phyloP scores from a whole-genome alignment of 2,888 invertebrate genomes.

The Patella pellucida region DNA sequence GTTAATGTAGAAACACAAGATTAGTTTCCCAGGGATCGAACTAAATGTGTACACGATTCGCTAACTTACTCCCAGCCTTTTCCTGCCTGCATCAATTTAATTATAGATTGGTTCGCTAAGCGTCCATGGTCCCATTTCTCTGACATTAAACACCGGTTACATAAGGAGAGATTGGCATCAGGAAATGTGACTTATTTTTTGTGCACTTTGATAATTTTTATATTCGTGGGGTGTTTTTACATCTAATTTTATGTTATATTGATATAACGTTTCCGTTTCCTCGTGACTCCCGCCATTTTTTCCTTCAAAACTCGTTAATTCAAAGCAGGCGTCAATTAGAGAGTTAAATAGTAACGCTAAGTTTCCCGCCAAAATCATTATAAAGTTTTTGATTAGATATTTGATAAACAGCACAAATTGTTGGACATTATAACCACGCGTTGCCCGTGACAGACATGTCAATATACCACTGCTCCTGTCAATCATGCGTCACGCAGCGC shows the following conservation, averaged over 20 bases:
- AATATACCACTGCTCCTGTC: background rate
- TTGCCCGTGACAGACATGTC: background rate
- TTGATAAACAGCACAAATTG: constrained; percentile 11
- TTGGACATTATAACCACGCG: constrained; percentile 9
- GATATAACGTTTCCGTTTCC: constrained; percentile 12
- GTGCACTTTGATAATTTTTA: too few relatives aligned
- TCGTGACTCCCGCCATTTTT: background rate
- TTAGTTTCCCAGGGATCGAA: too few relatives aligned
- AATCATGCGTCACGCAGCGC: constrained; percentile 10
- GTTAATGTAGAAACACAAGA: too few relatives aligned
- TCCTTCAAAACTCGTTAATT: background rate
- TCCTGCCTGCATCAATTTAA: too few relatives aligned
- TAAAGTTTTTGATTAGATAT: constrained; percentile 4
- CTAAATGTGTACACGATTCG: too few relatives aligned
- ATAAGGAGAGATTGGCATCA: too few relatives aligned
- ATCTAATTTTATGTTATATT: constrained; percentile 11
- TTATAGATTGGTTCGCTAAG: too few relatives aligned
- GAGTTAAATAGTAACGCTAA: background rate
- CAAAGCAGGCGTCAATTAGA: constrained; percentile 5
- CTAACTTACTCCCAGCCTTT: too few relatives aligned
- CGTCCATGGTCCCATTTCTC: too few relatives aligned
- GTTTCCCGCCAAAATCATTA: constrained; percentile 9
- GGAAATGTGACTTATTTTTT: too few relatives aligned
- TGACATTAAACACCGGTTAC: too few relatives aligned
- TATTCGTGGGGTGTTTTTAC: background rate